Evolutionary conservation across 2,888 invertebrate species (phyloP).

Genomic region (Aporophyla lueneburgensis): DNA sequence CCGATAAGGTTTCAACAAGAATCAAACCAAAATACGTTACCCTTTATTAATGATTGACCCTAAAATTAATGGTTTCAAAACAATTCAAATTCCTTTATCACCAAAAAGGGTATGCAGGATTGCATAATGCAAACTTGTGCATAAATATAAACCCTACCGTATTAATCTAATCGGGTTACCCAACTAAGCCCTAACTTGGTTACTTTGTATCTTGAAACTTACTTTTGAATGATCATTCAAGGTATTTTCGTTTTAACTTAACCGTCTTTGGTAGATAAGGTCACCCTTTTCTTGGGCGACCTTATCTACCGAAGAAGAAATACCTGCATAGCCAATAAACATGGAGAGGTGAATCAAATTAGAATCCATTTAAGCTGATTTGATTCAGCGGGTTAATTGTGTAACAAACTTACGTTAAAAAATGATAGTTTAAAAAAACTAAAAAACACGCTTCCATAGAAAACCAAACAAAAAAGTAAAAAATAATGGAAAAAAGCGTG

Average conservation of each 20-base stretch:
- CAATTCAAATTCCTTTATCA: slow-evolving; percentile 61
- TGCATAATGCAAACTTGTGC: slow-evolving; percentile 47
- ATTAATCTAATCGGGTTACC: slow-evolving; percentile 51
- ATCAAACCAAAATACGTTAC: slow-evolving; percentile 24
- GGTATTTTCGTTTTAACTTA: slow-evolving; percentile 30
- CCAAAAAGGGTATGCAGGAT: slow-evolving; percentile 48
- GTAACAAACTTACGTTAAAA: too few species aligned
- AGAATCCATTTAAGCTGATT: not conserved
- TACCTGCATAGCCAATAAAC: not conserved
- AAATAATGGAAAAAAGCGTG: too few species aligned
- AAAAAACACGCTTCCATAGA: too few species aligned
- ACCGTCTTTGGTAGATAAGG: not conserved
- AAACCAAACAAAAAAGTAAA: too few species aligned
- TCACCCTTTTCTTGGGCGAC: slow-evolving; percentile 8
- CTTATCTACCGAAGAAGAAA: slow-evolving; percentile 5
- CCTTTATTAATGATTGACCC: slow-evolving; percentile 43
- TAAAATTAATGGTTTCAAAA: slow-evolving; percentile 44
- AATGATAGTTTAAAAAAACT: too few species aligned
- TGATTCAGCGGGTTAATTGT: not conserved
- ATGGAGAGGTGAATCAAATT: not conserved
- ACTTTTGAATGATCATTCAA: slow-evolving; percentile 37
- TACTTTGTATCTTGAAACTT: slow-evolving; percentile 27
- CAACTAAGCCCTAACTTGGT: slow-evolving; percentile 27
- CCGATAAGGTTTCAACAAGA: slow-evolving; percentile 45
- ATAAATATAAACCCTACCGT: slow-evolving; percentile 45